A percentile compares a stretch with the other conserved stretches of the same genome.
Evolutionary conservation across 2,113 vertebrate genomes (phyloP).

Genomic region (Megaptera novaeangliae): DNA sequence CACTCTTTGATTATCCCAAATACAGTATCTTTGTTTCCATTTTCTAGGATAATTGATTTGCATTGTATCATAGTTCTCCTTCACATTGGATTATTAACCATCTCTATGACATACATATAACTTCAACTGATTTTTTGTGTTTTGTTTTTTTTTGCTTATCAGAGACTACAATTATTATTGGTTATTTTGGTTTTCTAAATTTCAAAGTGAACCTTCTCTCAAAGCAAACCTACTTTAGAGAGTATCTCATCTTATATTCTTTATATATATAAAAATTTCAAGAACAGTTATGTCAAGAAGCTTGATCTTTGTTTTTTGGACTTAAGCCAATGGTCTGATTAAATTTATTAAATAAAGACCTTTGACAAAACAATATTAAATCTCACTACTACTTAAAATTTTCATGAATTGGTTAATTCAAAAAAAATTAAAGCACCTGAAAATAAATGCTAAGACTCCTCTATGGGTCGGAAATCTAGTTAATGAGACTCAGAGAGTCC

Average conservation of each 20-base stretch:
- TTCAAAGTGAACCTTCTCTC: not conserved
- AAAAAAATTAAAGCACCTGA: conserved; percentile 42
- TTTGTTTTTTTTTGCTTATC: not conserved
- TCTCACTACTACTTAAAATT: conserved; percentile 29
- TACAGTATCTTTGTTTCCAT: not conserved
- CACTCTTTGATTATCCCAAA: not conserved
- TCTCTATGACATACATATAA: not conserved
- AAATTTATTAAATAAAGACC: conserved; percentile 44
- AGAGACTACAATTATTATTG: not conserved
- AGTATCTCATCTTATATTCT: not conserved
- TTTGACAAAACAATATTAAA: conserved; percentile 65
- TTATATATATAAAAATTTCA: not conserved
- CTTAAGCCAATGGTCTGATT: conserved; percentile 23
- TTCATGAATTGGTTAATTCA: conserved; percentile 51
- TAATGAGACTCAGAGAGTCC: conserved; percentile 70
- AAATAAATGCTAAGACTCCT: conserved; percentile 63
- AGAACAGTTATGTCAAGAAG: not conserved
- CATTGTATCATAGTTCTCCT: not conserved
- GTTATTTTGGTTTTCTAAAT: conserved; percentile 32
- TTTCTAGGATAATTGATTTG: not conserved
- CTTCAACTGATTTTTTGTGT: not conserved
- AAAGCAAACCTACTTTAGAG: not conserved
- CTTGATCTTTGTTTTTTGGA: conserved; percentile 32
- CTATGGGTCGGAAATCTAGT: conserved; percentile 73
- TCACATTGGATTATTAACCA: not conserved